phyloP scores from a whole-genome alignment of 2,888 invertebrate genomes.

The Phaonia tiefii region DNA sequence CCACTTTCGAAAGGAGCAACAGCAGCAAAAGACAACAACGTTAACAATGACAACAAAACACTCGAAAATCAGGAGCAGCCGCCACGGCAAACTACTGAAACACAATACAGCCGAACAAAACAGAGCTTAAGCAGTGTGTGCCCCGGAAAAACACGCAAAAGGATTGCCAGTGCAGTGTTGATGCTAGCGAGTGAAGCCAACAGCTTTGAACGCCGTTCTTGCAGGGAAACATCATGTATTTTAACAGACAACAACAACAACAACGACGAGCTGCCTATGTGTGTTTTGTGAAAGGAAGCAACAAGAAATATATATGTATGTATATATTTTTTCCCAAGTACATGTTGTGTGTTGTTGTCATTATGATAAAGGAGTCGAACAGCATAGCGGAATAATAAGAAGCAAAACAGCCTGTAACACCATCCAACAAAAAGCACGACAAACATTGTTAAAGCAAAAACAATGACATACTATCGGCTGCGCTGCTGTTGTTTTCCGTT shows the following conservation, averaged over 20 bases:
- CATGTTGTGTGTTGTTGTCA: not conserved
- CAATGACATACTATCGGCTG: constrained; percentile 19
- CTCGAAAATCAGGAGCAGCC: not conserved
- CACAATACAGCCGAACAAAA: constrained; percentile 7
- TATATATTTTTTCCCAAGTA: no score
- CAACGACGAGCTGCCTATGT: constrained; percentile 27
- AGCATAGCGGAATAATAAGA: not conserved
- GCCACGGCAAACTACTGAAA: not conserved
- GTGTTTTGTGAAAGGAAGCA: constrained; percentile 29
- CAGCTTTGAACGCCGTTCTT: not conserved
- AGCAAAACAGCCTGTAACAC: not conserved
- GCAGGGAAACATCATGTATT: constrained; percentile 37
- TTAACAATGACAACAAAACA: not conserved
- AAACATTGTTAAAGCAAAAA: constrained; percentile 28
- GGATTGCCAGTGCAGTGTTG: not conserved
- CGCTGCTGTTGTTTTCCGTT: constrained; percentile 6
- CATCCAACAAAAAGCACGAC: not conserved
- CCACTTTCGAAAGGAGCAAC: not conserved
- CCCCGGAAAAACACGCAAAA: constrained; percentile 9
- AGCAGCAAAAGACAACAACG: constrained; percentile 4
- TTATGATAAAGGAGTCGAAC: not conserved
- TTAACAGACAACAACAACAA: constrained; percentile 2
- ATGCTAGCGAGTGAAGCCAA: constrained; percentile 16
- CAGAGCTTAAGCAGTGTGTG: constrained; percentile 18
- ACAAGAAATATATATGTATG: constrained; percentile 29